Conservation (phyloP, 1,140 invertebrate genomes). For the Brachionus asplanchnoidis region DNA sequence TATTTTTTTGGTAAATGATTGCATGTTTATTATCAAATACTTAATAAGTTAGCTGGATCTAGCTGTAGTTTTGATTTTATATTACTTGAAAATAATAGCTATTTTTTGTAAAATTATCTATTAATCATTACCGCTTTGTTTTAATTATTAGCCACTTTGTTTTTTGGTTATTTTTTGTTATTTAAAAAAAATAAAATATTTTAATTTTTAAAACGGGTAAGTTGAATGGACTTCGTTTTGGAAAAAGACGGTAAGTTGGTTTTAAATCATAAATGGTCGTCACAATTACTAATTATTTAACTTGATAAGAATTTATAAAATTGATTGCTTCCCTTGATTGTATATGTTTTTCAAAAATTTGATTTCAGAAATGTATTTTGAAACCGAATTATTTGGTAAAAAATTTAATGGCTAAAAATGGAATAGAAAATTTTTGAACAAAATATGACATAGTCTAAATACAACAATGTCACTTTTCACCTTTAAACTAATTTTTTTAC, state of each 20-base stretch:
- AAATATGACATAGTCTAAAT: no score
- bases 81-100: conserved; percentile 8
- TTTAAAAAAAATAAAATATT: not conserved
- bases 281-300: not conserved
- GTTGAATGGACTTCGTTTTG: not conserved
- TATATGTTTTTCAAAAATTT: no score
- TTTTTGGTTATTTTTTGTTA: not conserved
- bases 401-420: no score
- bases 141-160: conserved; percentile 12
- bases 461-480: no score
- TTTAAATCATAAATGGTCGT: not conserved
- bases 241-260: not conserved
- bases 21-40: not conserved
- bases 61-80: conserved; percentile 26
- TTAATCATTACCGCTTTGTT: not conserved
- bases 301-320: no score
- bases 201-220: not conserved
- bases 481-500: no score
- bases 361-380: no score
- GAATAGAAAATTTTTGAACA: no score
- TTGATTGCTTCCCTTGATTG: no score
- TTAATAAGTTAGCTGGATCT: not conserved
- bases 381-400: no score
- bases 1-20: not conserved
- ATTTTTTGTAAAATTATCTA: conserved; percentile 20